phyloP scores from a whole-genome alignment of 2,888 invertebrate genomes.

The Ichneumoninae sp. region DNA sequence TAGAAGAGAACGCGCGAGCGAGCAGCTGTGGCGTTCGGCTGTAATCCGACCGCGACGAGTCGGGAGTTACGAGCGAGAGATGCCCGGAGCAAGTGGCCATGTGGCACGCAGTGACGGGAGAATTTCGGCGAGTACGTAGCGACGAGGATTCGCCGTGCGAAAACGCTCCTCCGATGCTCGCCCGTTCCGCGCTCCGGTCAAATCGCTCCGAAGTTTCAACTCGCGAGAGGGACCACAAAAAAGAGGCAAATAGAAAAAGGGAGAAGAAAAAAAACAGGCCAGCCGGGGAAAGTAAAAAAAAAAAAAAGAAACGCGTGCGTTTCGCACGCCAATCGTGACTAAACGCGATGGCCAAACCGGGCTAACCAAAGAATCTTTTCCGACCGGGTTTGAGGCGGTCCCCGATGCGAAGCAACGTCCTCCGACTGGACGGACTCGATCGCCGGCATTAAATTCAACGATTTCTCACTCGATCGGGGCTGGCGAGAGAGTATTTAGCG shows the following conservation, averaged over 20 bases:
- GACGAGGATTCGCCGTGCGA: neutral
- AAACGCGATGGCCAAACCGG: slow-evolving; percentile 53
- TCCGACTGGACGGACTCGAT: neutral
- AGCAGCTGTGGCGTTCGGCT: slow-evolving; percentile 33
- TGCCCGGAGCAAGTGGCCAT: slow-evolving; percentile 67
- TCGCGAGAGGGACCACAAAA: neutral
- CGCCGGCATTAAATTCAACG: slow-evolving; percentile 42
- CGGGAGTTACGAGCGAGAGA: slow-evolving; percentile 52
- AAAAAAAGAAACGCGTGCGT: slow-evolving; percentile 52
- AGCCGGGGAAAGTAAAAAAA: slow-evolving; percentile 27
- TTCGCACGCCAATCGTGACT: slow-evolving; percentile 47
- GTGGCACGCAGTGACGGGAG: slow-evolving; percentile 66
- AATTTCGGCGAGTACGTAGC: slow-evolving; percentile 17
- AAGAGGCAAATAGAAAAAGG: neutral
- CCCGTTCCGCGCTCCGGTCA: neutral
- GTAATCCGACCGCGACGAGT: slow-evolving; percentile 49
- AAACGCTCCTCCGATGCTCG: neutral
- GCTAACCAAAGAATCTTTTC: slow-evolving; percentile 74
- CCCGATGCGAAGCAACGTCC: neutral
- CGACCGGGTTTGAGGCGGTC: neutral
- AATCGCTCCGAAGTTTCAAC: neutral
- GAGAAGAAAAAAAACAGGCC: slow-evolving; percentile 21
- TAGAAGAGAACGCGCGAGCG: neutral
- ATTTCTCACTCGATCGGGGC: slow-evolving; percentile 7
- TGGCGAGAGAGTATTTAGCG: slow-evolving; percentile 61